These are phyloP conservation scores for Scophthalmus maximus DNA, from an alignment of 2,113 vertebrate genomes.

Conservation along the genomic window DNA sequence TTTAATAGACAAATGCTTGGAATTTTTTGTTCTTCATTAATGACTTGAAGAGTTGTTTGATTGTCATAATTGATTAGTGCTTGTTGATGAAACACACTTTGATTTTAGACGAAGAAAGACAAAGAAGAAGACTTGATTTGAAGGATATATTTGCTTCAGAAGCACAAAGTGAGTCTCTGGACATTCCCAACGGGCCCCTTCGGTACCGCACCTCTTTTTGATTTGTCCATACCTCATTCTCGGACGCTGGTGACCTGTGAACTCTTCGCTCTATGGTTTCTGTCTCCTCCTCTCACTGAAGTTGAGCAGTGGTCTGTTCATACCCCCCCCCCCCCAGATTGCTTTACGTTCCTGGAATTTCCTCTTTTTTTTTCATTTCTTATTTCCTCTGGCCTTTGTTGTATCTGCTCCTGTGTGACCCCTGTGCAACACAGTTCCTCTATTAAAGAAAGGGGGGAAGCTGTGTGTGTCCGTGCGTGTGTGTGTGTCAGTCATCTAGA, in stretches of 20 bases:
- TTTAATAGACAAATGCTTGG: too few relatives aligned
- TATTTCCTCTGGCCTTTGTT: slow-evolving; percentile 75
- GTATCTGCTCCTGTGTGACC: slow-evolving; percentile 65
- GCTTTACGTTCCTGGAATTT: slow-evolving; percentile 69
- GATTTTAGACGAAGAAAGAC: background rate
- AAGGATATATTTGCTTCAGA: slow-evolving; percentile 1
- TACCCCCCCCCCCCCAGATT: slow-evolving; percentile 57
- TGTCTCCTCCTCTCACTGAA: slow-evolving; percentile 48
- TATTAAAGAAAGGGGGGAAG: slow-evolving; percentile 6
- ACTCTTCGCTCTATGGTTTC: slow-evolving; percentile 30
- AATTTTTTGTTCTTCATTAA: too few relatives aligned
- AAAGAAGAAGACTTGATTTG: too few relatives aligned
- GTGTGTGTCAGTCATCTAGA: slow-evolving; percentile 19
- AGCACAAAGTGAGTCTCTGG: slow-evolving; percentile 7
- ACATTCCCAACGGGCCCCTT: background rate
- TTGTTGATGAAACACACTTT: background rate
- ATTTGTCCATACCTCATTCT: slow-evolving; percentile 34
- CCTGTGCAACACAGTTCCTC: background rate
- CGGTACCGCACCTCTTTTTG: slow-evolving; percentile 21
- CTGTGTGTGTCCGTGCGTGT: background rate
- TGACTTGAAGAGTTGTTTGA: too few relatives aligned
- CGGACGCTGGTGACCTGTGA: slow-evolving; percentile 51
- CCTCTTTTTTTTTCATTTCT: slow-evolving; percentile 59
- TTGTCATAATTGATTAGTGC: background rate
- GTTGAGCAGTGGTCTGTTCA: slow-evolving; percentile 55